A percentile compares a stretch with the other conserved stretches of the same genome.
Evolutionary conservation across 2,888 invertebrate species (phyloP).

Genomic region (Leptinotarsa juncta): DNA sequence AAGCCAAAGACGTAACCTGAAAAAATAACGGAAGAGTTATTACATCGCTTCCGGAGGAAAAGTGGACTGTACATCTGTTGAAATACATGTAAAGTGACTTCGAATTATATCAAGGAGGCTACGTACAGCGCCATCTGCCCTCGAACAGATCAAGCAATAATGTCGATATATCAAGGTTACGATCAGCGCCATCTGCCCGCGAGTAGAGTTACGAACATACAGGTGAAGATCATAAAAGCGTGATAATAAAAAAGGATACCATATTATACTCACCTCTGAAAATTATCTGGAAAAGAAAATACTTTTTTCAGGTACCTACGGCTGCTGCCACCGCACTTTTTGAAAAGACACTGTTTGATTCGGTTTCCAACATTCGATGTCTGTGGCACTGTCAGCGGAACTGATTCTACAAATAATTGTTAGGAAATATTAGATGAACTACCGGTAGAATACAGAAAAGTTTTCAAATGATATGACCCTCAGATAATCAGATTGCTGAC

Average conservation of each 20-base stretch:
- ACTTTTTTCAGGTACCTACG: background rate
- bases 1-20: conserved; percentile 30
- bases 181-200: too few relatives aligned
- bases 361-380: background rate
- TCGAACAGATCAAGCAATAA: too few relatives aligned
- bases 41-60: too few relatives aligned
- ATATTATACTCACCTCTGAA: background rate
- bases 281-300: background rate
- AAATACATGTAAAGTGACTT: too few relatives aligned
- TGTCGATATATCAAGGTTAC: too few relatives aligned
- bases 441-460: background rate
- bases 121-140: too few relatives aligned
- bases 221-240: too few relatives aligned
- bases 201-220: too few relatives aligned
- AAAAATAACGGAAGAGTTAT: background rate
- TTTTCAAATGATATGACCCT: background rate
- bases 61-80: too few relatives aligned
- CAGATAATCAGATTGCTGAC: too few relatives aligned
- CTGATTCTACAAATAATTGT: background rate
- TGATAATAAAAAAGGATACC: too few relatives aligned
- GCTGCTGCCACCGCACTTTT: background rate
- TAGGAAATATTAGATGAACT: background rate
- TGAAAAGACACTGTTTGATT: background rate
- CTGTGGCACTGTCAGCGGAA: background rate
- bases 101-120: too few relatives aligned